Evolutionary conservation across 53 echinoderm and acorn worm species (phyloP).

Genomic region (Antedon mediterranea): DNA sequence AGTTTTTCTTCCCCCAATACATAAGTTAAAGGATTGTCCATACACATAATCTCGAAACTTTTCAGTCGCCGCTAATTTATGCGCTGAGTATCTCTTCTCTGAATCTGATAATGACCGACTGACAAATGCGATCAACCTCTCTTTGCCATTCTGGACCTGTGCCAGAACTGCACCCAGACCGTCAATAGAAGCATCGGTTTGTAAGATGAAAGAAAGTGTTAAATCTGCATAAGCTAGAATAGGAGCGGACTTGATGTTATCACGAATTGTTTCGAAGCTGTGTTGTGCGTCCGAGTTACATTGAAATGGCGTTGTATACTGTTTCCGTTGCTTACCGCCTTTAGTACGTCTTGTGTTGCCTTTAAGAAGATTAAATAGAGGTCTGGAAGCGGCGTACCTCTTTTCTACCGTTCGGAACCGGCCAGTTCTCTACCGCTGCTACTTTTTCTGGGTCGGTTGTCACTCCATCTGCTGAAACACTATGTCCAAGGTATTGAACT

Average conservation of each 20-base stretch:
- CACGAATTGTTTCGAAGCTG: slow-evolving; percentile 1
- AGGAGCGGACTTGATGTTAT: slow-evolving; percentile 13
- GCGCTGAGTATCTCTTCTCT: slow-evolving; percentile 9
- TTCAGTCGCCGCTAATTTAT: slow-evolving; percentile 13
- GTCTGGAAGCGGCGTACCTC: slow-evolving; percentile 5
- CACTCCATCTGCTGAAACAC: slow-evolving; percentile 14
- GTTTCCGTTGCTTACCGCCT: too few relatives aligned
- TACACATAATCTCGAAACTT: slow-evolving; percentile 17
- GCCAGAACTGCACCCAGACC: too few relatives aligned
- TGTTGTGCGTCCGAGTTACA: slow-evolving; percentile 17
- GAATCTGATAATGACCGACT: too few relatives aligned
- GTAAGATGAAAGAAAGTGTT: slow-evolving; percentile 1
- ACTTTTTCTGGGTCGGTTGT: slow-evolving; percentile 11
- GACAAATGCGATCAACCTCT: too few relatives aligned
- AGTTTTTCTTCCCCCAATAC: slow-evolving; percentile 12
- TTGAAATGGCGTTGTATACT: background rate
- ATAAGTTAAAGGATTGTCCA: slow-evolving; percentile 10
- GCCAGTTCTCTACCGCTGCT: slow-evolving; percentile 3
- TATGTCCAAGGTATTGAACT: slow-evolving; percentile 17
- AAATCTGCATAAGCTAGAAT: slow-evolving; percentile 21
- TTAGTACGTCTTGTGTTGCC: background rate
- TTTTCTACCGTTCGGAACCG: background rate
- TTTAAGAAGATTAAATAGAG: background rate
- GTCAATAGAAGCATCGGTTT: too few relatives aligned
- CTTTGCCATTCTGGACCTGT: too few relatives aligned